phyloP scores from a whole-genome alignment of 2,797 vertebrate genomes.

The Notolepis coatsorum region DNA sequence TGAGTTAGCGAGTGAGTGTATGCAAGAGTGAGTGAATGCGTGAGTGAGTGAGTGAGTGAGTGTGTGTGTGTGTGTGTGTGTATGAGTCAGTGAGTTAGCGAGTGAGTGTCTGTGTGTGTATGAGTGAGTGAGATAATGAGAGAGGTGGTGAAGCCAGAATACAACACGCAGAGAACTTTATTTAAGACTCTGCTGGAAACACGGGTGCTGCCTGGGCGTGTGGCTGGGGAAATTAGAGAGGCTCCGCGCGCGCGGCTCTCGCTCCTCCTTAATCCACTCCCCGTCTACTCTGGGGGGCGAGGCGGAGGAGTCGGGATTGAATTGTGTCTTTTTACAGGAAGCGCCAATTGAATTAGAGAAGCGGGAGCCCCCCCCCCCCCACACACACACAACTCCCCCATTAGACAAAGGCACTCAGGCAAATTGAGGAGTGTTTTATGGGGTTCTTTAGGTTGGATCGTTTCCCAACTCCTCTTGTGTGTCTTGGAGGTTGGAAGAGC shows the following conservation, averaged over 20 bases:
- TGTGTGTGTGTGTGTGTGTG: slow-evolving; percentile 6
- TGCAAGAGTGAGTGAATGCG: too few species aligned
- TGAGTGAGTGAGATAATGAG: background rate
- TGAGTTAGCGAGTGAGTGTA: too few species aligned
- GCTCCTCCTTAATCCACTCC: background rate
- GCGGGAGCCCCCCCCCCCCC: too few species aligned
- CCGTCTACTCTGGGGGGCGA: background rate
- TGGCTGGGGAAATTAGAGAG: too few species aligned
- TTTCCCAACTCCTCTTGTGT: too few species aligned
- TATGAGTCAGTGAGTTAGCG: too few species aligned
- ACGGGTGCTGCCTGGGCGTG: too few species aligned
- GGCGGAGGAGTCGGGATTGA: background rate
- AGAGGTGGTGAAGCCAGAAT: background rate
- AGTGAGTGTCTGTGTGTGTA: too few species aligned
- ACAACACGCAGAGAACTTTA: background rate
- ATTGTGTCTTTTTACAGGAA: slow-evolving; percentile 5
- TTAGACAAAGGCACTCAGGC: slow-evolving; percentile 14
- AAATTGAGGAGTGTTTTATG: slow-evolving; percentile 8
- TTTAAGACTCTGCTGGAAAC: too few species aligned
- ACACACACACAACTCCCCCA: too few species aligned
- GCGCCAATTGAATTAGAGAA: slow-evolving; percentile 6
- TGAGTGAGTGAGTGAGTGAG: background rate
- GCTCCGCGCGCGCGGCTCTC: background rate
- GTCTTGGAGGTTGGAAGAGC: too few species aligned
- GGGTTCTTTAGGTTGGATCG: too few species aligned